phyloP scores from a whole-genome alignment of 92 coral and sea anemone species.

The Palythoa grandiflora region DNA sequence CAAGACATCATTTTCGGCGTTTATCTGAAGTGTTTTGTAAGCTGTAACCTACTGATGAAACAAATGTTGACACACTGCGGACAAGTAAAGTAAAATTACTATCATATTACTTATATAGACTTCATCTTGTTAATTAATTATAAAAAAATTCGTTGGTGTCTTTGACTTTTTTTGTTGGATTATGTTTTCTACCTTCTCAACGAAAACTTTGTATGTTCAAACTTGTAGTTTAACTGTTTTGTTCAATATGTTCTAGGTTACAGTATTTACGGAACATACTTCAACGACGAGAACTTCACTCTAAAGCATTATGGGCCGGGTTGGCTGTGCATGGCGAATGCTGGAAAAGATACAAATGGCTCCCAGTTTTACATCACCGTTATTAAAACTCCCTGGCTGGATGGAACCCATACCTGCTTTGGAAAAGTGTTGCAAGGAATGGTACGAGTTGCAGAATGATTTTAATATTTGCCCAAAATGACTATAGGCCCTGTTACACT shows the following conservation, averaged over 20 bases:
- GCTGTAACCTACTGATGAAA: too few relatives aligned
- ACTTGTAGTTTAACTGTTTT: not conserved
- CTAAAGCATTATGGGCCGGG: conserved; percentile 94
- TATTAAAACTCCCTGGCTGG: conserved; percentile 86
- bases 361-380: conserved; percentile 95
- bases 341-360: conserved; percentile 90
- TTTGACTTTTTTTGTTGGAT: too few relatives aligned
- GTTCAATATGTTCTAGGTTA: conserved; percentile 68
- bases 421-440: conserved; percentile 95
- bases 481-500: not conserved
- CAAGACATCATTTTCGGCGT: too few relatives aligned
- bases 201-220: too few relatives aligned
- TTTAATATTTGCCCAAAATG: not conserved
- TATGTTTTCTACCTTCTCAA: too few relatives aligned
- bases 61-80: too few relatives aligned
- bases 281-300: conserved; percentile 89
- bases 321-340: conserved; percentile 97
- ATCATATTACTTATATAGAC: too few relatives aligned
- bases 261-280: conserved; percentile 91
- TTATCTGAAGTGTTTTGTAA: too few relatives aligned
- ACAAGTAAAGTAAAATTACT: too few relatives aligned
- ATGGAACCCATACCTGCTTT: conserved; percentile 90
- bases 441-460: conserved; percentile 55
- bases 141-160: too few relatives aligned
- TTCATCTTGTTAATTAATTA: too few relatives aligned